Conservation (phyloP, 1,140 invertebrate genomes). For the Drosophila athabasca region DNA sequence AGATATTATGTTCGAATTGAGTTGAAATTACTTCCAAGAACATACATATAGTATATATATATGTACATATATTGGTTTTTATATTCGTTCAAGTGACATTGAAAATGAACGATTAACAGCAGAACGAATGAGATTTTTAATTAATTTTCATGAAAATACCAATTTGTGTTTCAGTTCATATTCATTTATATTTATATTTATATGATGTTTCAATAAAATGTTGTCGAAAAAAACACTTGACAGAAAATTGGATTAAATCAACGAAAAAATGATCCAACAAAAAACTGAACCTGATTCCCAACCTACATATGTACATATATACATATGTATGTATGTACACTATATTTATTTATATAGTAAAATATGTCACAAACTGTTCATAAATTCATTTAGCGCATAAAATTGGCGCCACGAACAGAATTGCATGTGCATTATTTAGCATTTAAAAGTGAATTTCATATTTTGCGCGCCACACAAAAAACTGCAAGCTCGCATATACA, state of each 20-base stretch:
- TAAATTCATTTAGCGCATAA: constrained; percentile 63
- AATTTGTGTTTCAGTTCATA: constrained; percentile 23
- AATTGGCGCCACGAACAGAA: constrained; percentile 50
- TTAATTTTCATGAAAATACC: constrained; percentile 39
- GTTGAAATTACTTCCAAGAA: too few relatives aligned
- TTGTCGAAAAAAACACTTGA: constrained; percentile 4
- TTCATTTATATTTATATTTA: constrained; percentile 18
- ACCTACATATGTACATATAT: too few relatives aligned
- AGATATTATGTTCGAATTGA: too few relatives aligned
- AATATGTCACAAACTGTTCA: constrained; percentile 67
- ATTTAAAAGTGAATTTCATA: constrained; percentile 60
- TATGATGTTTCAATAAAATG: constrained; percentile 10
- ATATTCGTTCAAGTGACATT: constrained; percentile 12
- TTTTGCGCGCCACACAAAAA: constrained; percentile 42
- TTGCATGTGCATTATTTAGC: constrained; percentile 60
- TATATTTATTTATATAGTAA: constrained; percentile 16
- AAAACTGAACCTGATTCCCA: constrained; percentile 14
- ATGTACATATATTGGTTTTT: too few relatives aligned
- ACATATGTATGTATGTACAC: not conserved
- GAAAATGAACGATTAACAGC: constrained; percentile 10
- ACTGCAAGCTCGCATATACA: not conserved
- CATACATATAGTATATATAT: too few relatives aligned
- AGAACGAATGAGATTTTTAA: constrained; percentile 23
- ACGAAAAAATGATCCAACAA: constrained; percentile 30
- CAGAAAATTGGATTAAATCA: constrained; percentile 25